phyloP scores from a whole-genome alignment of 2,113 vertebrate species.

The Tichodroma muraria region DNA sequence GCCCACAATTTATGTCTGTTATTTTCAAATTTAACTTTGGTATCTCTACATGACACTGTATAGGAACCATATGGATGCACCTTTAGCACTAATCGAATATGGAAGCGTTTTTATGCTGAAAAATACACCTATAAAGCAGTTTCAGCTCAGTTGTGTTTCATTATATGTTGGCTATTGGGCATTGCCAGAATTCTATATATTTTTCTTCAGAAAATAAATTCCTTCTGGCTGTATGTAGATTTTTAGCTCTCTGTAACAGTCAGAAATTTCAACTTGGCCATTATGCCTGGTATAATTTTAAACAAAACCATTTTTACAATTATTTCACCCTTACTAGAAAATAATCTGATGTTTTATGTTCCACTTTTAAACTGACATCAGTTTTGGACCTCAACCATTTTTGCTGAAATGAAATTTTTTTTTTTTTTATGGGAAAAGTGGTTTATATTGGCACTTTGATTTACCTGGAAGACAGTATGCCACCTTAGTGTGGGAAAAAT shows the following conservation, averaged over 20 bases:
- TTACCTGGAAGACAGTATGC: conserved; percentile 46
- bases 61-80: conserved; percentile 10
- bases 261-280: conserved; percentile 39
- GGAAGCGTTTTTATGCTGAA: background rate
- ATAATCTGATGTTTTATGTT: conserved; percentile 20
- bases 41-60: background rate
- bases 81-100: background rate
- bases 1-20: background rate
- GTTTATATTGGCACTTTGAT: conserved; percentile 56
- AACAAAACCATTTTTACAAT: conserved; percentile 62
- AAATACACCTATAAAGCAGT: background rate
- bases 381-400: conserved; percentile 36
- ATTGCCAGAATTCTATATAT: background rate
- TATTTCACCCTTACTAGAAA: conserved; percentile 37
- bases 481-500: conserved; percentile 12
- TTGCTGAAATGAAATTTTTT: conserved; percentile 32
- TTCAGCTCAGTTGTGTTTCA: conserved; percentile 26
- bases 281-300: conserved; percentile 43
- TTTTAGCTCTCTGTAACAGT: background rate
- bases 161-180: background rate
- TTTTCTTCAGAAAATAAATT: conserved; percentile 11
- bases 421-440: conserved; percentile 43
- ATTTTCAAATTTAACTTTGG: background rate
- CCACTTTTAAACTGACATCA: conserved; percentile 53
- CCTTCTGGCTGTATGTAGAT: background rate